Base-by-base conservation (phyloP, 2,113 vertebrate species). In the Neoarius graeffei region DNA sequence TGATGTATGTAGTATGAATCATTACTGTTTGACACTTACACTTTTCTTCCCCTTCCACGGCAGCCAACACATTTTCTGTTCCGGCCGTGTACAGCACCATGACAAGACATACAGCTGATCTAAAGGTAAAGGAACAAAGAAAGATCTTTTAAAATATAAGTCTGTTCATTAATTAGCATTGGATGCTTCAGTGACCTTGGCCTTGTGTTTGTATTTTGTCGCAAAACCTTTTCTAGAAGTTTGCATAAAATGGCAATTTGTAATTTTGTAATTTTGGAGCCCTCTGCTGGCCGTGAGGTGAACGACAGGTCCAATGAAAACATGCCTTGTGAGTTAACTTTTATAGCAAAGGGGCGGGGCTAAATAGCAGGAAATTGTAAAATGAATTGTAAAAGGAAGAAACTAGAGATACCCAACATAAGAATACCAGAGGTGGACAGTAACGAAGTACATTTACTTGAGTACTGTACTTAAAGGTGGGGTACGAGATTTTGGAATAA, bases 81-180 rank as follows among this genome's bases (percentile, higher is more conserved):
- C 35, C 60, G 71, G 3, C 86, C 67, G 57, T 89, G 93, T 0
- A 94, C 94, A 10, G 87, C 50, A 0, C 94, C 94, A 25, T 94
- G 93, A 59, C 95, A 96, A 84, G 91, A 92, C 0, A 90, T 74
- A 30, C 95, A 95, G 5, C 92, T 93, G 52, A 88, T 93, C 95
- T 96, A 87, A 27, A 90, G 30, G 14, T 0, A 5, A 66, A 50
- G 5, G 20, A 66, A 50, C 59, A 52, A 17, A 67, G 25, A n/a
- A 66, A 35, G 62, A 4, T 15, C 7, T 20, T 52, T 56, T 14
- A 59, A 23, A 85, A 35, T 11, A 30, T 11, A 52, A 67, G 10
- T 4, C 17, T 11, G 5, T 30, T 59, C 54, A 35, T 81, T 20
- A 50, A n/a, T 76, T 76, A 50, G 1, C 35, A 25, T 13, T 50